Evolutionary conservation across 1,140 invertebrate species (phyloP).

Genomic region (Pogonomyrmex barbatus): DNA sequence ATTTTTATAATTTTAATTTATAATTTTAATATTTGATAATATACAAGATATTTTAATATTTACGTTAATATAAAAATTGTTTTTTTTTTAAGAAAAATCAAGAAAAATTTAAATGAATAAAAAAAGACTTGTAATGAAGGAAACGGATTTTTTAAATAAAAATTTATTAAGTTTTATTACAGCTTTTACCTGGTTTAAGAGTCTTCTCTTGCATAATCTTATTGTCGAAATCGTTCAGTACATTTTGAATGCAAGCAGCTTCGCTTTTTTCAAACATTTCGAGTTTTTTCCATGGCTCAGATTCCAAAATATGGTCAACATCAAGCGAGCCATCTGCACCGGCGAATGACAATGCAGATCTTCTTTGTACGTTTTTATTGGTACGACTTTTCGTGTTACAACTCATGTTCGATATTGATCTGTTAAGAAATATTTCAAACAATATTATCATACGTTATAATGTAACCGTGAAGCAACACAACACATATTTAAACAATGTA

Average conservation of each 20-base stretch:
- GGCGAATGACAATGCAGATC: conserved; percentile 52
- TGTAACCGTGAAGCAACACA: not conserved
- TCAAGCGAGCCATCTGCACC: conserved; percentile 38
- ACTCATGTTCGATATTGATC: conserved; percentile 22
- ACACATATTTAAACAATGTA: not conserved
- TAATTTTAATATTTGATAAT: not conserved
- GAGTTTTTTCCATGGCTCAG: conserved; percentile 9
- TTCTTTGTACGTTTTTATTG: conserved; percentile 19
- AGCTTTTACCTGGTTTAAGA: conserved; percentile 12
- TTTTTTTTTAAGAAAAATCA: too few species aligned
- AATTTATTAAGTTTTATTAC: not conserved
- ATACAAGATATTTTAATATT: too few species aligned
- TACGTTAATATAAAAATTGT: too few species aligned
- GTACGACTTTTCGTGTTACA: not conserved
- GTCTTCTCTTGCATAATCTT: not conserved
- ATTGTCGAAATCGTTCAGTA: conserved; percentile 41
- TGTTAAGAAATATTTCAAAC: too few species aligned
- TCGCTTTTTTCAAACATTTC: conserved; percentile 21
- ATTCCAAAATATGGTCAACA: conserved; percentile 39
- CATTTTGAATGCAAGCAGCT: not conserved
- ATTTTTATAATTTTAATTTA: too few species aligned
- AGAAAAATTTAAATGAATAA: not conserved
- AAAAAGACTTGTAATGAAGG: not conserved
- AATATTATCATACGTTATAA: not conserved
- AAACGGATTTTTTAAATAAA: not conserved